Base-by-base conservation (phyloP, 2,888 invertebrate species). In the Elaeidobius kamerunicus region DNA sequence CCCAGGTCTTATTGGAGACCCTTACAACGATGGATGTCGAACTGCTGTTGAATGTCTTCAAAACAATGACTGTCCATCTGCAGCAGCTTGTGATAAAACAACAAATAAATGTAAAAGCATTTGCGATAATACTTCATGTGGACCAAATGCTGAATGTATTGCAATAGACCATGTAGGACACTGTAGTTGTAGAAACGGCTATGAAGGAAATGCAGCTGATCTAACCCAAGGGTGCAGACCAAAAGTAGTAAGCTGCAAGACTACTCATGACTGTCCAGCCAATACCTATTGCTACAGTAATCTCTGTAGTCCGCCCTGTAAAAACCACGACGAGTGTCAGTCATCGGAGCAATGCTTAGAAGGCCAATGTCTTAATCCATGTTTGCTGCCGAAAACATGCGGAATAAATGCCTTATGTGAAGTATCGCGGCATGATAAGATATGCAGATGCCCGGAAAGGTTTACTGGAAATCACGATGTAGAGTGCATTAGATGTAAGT, bases 391-490 rank as follows among this genome's bases (percentile, higher is more conserved):
- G 64, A 82, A 82, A 64, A 79, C 88, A 0, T 93, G 93, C 69
- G 93, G 92, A 42, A 80, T 91, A 66, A 91, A 92, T 69, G 88
- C 91, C 12, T 73, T 85, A 53, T 93, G 93, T 64, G 75, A 76
- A 38, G 82, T 85, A 9, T 76, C 78, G 34, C 83, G 82, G 64
- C 91, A 92, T 67, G 75, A 82, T 11, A 85, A 88, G 65, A 83
- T 85, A 66, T 94, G 94, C 69, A 82, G 80, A 60, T 94, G 94
- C 67, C 91, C 91, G 2, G 77, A 81, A 20, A 89, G 86, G 42
- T 93, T 92, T 69, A 91, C 91, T 20, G 93, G 93, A 56, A 87
- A 89, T 69, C 82, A 86, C 46, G 83, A 85, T 57, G 78, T 86
- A 23, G 92, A 92, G 76, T 92, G 92, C 71, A 87, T 91, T 3